Evolutionary conservation across 2,888 invertebrate genomes (phyloP).

Genomic region (Neuroscelio doddi): DNA sequence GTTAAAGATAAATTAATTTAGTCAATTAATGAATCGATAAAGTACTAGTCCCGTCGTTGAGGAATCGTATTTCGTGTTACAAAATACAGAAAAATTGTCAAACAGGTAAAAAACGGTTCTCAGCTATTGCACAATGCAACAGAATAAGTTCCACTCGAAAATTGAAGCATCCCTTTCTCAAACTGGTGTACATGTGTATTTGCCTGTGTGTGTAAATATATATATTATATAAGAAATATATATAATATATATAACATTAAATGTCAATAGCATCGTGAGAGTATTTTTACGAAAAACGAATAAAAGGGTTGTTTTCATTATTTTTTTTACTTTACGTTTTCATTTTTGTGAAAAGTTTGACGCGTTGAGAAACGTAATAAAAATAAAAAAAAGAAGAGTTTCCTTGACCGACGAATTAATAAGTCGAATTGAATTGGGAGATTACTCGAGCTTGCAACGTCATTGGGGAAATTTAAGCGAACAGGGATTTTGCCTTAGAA

Average conservation of each 20-base stretch:
- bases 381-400: background rate
- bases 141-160: slow-evolving; percentile 16
- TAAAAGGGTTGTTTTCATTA: background rate
- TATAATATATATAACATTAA: background rate
- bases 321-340: background rate
- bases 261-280: background rate
- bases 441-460: background rate
- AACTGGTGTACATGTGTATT: slow-evolving; percentile 2
- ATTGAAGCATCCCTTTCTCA: slow-evolving; percentile 6
- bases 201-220: slow-evolving; percentile 15
- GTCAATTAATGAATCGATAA: slow-evolving; percentile 26
- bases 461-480: background rate
- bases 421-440: background rate
- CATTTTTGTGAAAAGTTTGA: slow-evolving; percentile 9
- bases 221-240: too few species aligned
- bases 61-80: slow-evolving; percentile 7
- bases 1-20: slow-evolving; percentile 13
- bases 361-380: background rate
- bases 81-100: slow-evolving; percentile 7
- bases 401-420: slow-evolving; percentile 16
- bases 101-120: slow-evolving; percentile 12
- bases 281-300: slow-evolving; percentile 6
- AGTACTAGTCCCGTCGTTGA: slow-evolving; percentile 26
- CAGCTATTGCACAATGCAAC: slow-evolving; percentile 26
- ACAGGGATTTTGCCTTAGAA: background rate